Evolutionary conservation across 2,888 invertebrate genomes (phyloP), one percentile per base, ranked within the genome.

Genomic region (Synanthedon vespiformis): DNA sequence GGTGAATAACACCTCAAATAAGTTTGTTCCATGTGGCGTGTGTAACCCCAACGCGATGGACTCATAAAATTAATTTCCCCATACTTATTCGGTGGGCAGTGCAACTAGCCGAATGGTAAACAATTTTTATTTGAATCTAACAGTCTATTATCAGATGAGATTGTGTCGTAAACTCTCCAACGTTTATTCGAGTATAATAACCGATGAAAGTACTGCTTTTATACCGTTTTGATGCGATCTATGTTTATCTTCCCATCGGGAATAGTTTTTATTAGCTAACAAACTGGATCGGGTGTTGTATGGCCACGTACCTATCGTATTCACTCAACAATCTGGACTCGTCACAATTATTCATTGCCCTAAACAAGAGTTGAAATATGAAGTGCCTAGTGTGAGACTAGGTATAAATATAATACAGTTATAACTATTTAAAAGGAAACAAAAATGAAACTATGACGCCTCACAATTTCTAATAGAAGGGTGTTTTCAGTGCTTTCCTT

Each of bases 131-230:
- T 69, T 64, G 64, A 68, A 62, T 67, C 65, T 63, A 64, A 67
- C 68, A 64, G 70, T 67, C 74, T 71, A 74, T 75, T 75, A 79
- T 76, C 74, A 70, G 74, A 67, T 68, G 65, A 69, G 73, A 76
- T 76, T 76, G 76, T 75, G 56, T 63, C 65, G 61, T 69, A 72
- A 73, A 74, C 60, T 6, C 40, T 27, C 41, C 48, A 27, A 10
- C 67, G 70, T 80, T 85, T 85, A 85, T 80, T 79, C 75, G 65
- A 70, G 68, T 70, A 76, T 82, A 79, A 82, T 86, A 82, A 80
- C 80, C 68, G 72, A 70, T 67, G 73, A 70, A 77, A 75, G 80
- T 76, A 74, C 74, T 48, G 67, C 67, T 77, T 79, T 80, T 77
- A 78, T 77, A 73, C 68, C 65, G 72, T 67, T 76, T 73, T 71